Conservation (phyloP, 2,888 invertebrate species). For the Conistra vaccinii region DNA sequence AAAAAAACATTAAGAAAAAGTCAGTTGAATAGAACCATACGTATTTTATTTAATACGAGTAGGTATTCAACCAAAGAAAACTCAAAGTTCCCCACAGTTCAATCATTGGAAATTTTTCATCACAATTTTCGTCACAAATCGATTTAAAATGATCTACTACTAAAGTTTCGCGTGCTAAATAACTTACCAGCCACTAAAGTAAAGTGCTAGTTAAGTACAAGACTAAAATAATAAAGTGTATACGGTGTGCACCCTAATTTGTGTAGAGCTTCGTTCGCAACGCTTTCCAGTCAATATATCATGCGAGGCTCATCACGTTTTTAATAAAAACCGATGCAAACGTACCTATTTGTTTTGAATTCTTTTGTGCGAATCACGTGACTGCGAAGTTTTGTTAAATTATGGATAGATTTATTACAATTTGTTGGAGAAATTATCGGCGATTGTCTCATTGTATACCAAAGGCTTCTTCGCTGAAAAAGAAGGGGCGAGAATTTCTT, state of each 20-base stretch:
- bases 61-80: not conserved
- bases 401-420: slow-evolving; percentile 25
- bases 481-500: too few relatives aligned
- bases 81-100: too few relatives aligned
- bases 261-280: slow-evolving; percentile 63
- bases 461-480: too few relatives aligned
- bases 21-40: not conserved
- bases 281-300: slow-evolving; percentile 81
- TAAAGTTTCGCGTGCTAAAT: not conserved
- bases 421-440: too few relatives aligned
- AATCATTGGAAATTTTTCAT: not conserved
- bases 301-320: slow-evolving; percentile 86
- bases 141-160: not conserved
- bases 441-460: not conserved
- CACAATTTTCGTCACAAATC: too few relatives aligned
- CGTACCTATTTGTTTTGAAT: slow-evolving; percentile 55
- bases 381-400: slow-evolving; percentile 33
- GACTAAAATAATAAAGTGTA: slow-evolving; percentile 29
- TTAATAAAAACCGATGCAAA: slow-evolving; percentile 83
- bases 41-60: too few relatives aligned
- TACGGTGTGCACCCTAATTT: slow-evolving; percentile 56
- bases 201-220: not conserved
- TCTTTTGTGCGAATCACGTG: slow-evolving; percentile 36
- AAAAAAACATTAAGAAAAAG: not conserved
- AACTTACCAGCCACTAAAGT: not conserved